A percentile compares a stretch with the other conserved stretches of the same genome.
Conservation (phyloP, 1,140 invertebrate genomes). For the Lepidurus arcticus region DNA sequence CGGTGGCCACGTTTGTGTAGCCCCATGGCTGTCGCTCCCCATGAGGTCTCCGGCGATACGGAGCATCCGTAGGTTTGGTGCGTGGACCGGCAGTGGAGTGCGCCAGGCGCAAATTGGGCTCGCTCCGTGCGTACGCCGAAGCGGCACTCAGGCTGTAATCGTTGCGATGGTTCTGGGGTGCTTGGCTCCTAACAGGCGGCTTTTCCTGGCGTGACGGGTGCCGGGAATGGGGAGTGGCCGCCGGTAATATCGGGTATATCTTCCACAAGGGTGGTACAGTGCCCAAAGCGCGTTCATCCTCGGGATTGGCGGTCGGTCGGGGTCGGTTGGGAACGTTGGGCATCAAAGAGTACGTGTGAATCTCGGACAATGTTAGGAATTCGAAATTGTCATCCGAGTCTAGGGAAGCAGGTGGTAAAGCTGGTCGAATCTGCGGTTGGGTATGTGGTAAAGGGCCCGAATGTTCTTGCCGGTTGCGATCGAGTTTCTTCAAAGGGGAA, state of each 20-base stretch:
- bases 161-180: constrained; percentile 23
- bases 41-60: constrained; percentile 28
- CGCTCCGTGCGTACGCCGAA: constrained; percentile 27
- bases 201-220: constrained; percentile 8
- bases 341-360: neutral
- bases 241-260: constrained; percentile 17
- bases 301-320: neutral
- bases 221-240: constrained; percentile 28
- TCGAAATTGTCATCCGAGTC: neutral
- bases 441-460: neutral
- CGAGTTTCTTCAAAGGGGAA: neutral
- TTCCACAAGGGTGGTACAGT: constrained; percentile 25
- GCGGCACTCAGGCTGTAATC: constrained; percentile 28
- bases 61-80: neutral
- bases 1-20: neutral
- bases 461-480: neutral
- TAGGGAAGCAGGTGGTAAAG: neutral
- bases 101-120: neutral
- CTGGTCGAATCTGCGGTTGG: neutral
- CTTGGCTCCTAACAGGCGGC: constrained; percentile 8
- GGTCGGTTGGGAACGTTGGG: neutral
- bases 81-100: neutral
- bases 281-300: neutral
- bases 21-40: constrained; percentile 23
- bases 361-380: neutral